Evolutionary conservation across 2,888 invertebrate species (phyloP).

Genomic region (Cheiracanthium punctorium): DNA sequence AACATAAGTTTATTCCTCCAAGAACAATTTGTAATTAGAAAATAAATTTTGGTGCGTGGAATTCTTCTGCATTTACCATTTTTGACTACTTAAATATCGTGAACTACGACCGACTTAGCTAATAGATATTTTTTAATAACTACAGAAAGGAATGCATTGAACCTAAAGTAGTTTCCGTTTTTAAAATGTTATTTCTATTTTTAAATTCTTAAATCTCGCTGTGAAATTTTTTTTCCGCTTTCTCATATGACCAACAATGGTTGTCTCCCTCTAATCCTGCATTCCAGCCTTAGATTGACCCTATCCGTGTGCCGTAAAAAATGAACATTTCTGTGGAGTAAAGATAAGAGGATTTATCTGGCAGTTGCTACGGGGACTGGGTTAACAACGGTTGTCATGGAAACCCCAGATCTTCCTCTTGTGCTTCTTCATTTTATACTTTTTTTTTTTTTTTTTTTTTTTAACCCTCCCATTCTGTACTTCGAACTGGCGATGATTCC

Average conservation of each 20-base stretch:
- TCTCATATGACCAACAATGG: constrained; percentile 30
- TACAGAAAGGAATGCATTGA: too few species aligned
- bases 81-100: too few species aligned
- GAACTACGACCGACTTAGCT: too few species aligned
- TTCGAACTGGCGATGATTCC: constrained; percentile 2
- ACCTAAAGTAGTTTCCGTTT: too few species aligned
- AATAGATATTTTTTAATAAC: too few species aligned
- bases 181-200: too few species aligned
- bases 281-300: constrained; percentile 24
- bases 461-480: not conserved
- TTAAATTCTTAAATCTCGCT: too few species aligned
- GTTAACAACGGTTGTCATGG: constrained; percentile 61
- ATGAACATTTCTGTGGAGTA: constrained; percentile 59
- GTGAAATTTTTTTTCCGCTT: not conserved
- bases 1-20: too few species aligned
- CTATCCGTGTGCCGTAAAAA: constrained; percentile 44
- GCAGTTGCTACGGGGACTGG: constrained; percentile 61
- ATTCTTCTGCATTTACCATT: too few species aligned
- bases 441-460: not conserved
- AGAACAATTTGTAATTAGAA: too few species aligned
- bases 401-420: constrained; percentile 23
- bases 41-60: too few species aligned
- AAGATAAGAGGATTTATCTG: constrained; percentile 66
- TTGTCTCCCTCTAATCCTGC: not conserved
- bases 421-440: constrained; percentile 8